phyloP scores from a whole-genome alignment of 1,140 invertebrate species.

The Drosophila neocordata region DNA sequence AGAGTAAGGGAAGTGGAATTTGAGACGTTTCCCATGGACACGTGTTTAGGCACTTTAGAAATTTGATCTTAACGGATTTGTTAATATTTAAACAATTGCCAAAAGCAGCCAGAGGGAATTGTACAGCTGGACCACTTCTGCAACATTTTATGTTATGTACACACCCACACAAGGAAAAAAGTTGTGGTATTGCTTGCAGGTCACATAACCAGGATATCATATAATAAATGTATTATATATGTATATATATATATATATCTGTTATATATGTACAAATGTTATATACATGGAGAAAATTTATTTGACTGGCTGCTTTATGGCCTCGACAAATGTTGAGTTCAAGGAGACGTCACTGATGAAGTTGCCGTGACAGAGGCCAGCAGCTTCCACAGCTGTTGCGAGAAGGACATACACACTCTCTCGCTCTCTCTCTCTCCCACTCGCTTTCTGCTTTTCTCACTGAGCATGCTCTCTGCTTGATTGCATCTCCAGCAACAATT shows the following conservation, averaged over 20 bases:
- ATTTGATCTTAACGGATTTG: slow-evolving; percentile 38
- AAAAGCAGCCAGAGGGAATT: background rate
- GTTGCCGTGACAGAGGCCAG: slow-evolving; percentile 33
- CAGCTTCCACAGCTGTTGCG: slow-evolving; percentile 66
- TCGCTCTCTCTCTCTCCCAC: slow-evolving; percentile 11
- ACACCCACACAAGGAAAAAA: background rate
- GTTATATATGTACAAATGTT: background rate
- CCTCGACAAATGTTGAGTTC: slow-evolving; percentile 78
- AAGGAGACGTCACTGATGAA: slow-evolving; percentile 74
- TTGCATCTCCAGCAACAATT: slow-evolving; percentile 60
- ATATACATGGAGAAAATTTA: slow-evolving; percentile 11
- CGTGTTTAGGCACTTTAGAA: background rate
- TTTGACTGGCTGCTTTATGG: slow-evolving; percentile 22
- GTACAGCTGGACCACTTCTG: slow-evolving; percentile 40
- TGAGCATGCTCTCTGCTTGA: slow-evolving; percentile 10
- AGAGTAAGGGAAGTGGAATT: background rate
- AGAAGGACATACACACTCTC: slow-evolving; percentile 44
- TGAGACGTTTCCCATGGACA: too few species aligned
- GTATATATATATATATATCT: slow-evolving; percentile 18
- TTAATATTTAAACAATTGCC: slow-evolving; percentile 51
- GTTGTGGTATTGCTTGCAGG: background rate
- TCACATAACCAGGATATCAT: slow-evolving; percentile 4
- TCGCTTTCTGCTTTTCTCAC: too few species aligned
- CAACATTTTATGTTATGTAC: slow-evolving; percentile 18
- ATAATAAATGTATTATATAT: slow-evolving; percentile 9